phyloP scores from a whole-genome alignment of 2,888 invertebrate species.

The Itoplectis maculator region DNA sequence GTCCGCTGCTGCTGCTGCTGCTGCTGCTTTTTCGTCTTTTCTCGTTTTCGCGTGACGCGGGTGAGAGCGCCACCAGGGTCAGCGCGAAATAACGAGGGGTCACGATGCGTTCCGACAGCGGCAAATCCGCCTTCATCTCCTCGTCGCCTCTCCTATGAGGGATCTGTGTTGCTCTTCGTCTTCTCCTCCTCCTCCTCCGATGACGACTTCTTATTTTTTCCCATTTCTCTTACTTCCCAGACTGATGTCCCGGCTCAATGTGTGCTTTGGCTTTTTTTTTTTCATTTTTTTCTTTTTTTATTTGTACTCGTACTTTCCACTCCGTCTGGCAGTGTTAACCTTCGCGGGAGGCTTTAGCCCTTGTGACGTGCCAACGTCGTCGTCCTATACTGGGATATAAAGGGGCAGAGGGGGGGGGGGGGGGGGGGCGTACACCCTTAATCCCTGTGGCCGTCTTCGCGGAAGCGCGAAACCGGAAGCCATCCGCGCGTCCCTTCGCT shows the following conservation, averaged over 20 bases:
- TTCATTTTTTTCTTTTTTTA: constrained; percentile 23
- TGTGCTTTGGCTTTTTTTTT: constrained; percentile 56
- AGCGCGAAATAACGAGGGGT: constrained; percentile 75
- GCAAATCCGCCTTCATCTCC: constrained; percentile 66
- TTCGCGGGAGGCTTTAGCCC: constrained; percentile 24
- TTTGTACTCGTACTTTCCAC: constrained; percentile 56
- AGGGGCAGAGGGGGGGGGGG: too few species aligned
- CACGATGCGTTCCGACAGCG: constrained; percentile 70
- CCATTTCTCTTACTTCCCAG: constrained; percentile 68
- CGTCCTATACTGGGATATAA: too few species aligned
- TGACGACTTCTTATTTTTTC: constrained; percentile 13
- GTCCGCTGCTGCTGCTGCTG: too few species aligned
- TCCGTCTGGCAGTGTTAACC: constrained; percentile 54
- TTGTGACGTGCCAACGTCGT: constrained; percentile 44
- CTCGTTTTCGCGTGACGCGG: constrained; percentile 18
- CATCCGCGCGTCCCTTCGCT: constrained; percentile 4
- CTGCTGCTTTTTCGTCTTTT: too few species aligned
- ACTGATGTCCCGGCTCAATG: constrained; percentile 69
- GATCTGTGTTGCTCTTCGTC: constrained; percentile 30
- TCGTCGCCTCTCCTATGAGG: constrained; percentile 64
- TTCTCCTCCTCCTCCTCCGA: constrained; percentile 2
- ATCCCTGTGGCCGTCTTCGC: constrained; percentile 49
- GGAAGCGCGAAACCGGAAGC: constrained; percentile 66
- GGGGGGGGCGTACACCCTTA: constrained; percentile 44
- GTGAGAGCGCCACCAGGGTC: constrained; percentile 70